phyloP scores from a whole-genome alignment of 2,797 vertebrate genomes.

The Sciurus vulgaris region DNA sequence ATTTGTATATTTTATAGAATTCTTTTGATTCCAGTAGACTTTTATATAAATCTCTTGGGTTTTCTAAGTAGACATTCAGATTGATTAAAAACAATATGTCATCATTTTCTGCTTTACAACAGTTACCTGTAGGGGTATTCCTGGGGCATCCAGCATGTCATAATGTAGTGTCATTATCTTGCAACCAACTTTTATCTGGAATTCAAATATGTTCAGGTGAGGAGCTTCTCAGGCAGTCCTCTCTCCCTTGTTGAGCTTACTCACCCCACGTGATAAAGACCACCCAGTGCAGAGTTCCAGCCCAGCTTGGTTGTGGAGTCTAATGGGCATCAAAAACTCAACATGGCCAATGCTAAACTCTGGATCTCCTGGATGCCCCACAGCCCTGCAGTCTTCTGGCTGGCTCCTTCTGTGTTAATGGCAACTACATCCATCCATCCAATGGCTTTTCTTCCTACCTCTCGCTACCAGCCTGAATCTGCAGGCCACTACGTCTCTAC shows the following conservation, averaged over 20 bases:
- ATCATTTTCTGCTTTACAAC: background rate
- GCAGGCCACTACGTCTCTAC: background rate
- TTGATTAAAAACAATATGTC: background rate
- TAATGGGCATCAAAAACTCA: no score
- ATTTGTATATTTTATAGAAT: background rate
- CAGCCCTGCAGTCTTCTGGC: no score
- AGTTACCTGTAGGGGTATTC: background rate
- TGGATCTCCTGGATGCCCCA: background rate
- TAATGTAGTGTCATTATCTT: no score
- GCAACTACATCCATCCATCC: no score
- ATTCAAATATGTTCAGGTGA: background rate
- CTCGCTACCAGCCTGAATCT: no score
- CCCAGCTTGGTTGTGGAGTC: no score
- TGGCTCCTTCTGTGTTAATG: background rate
- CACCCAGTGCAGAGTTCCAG: no score
- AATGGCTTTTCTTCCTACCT: background rate
- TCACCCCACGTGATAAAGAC: background rate
- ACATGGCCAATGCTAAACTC: background rate
- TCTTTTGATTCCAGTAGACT: background rate
- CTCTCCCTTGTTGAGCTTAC: no score
- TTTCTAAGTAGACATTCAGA: background rate
- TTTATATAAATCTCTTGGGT: background rate
- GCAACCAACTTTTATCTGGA: background rate
- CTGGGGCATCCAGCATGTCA: background rate
- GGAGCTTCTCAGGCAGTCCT: no score